Evolutionary conservation across 2,797 vertebrate species (phyloP).

Genomic region (Enoplosus armatus): DNA sequence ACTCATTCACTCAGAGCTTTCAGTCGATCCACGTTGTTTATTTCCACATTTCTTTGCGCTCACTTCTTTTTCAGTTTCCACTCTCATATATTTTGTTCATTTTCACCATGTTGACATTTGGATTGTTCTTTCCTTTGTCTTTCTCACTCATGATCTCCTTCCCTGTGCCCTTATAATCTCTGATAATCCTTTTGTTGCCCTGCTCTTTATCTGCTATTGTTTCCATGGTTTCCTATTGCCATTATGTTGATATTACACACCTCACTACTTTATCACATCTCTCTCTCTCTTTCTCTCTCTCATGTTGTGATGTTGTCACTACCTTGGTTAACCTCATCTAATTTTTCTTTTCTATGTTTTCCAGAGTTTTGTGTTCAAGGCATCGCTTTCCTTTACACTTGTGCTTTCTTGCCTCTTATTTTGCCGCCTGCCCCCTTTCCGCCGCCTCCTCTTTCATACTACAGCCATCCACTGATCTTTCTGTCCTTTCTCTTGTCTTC

Average conservation of each 20-base stretch:
- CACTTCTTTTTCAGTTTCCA: constrained; percentile 5
- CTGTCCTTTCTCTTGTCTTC: constrained; percentile 85
- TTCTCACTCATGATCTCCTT: constrained; percentile 43
- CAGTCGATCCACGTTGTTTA: not conserved
- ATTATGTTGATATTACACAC: constrained; percentile 52
- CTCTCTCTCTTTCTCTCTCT: constrained; percentile 81
- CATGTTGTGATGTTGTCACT: constrained; percentile 66
- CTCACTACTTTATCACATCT: constrained; percentile 53
- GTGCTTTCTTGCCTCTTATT: constrained; percentile 78
- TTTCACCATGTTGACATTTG: constrained; percentile 29
- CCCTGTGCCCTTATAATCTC: constrained; percentile 33
- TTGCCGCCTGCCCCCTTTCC: constrained; percentile 69
- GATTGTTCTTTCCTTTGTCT: constrained; percentile 32
- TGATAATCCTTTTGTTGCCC: constrained; percentile 27
- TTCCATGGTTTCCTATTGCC: constrained; percentile 53
- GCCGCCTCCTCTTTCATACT: constrained; percentile 81
- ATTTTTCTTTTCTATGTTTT: constrained; percentile 88
- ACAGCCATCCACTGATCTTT: constrained; percentile 88
- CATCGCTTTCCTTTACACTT: constrained; percentile 77
- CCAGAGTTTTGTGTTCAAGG: constrained; percentile 88
- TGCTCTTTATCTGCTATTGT: constrained; percentile 45
- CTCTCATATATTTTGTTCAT: constrained; percentile 3
- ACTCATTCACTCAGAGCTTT: constrained; percentile 24
- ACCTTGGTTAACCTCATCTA: constrained; percentile 78
- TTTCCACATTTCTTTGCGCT: not conserved